These are phyloP conservation scores for Microtus oregoni DNA, from an alignment of 2,113 vertebrate species.

Conservation along the genomic window DNA sequence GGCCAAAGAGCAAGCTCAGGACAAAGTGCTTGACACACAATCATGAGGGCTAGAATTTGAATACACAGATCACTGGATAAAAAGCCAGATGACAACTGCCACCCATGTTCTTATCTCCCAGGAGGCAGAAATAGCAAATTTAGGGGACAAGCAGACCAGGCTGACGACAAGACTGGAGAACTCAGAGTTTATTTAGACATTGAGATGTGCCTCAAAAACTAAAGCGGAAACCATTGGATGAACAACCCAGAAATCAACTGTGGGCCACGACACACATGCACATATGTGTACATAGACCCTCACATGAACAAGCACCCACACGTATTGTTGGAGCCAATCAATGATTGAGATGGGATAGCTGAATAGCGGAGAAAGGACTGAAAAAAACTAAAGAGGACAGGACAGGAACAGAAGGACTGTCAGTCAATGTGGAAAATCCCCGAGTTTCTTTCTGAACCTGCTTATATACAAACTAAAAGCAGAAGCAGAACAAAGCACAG, in stretches of 20 bases:
- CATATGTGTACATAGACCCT: fast-evolving
- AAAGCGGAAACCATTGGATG: not conserved
- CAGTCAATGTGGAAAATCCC: too few species aligned
- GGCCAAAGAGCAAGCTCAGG: not conserved
- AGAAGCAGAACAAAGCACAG: too few species aligned
- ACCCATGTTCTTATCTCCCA: too few species aligned
- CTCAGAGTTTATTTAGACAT: not conserved
- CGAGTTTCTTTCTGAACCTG: fast-evolving
- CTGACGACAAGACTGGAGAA: not conserved
- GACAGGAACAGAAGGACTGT: too few species aligned
- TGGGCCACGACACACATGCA: not conserved
- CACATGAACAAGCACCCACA: too few species aligned
- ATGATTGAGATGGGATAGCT: too few species aligned
- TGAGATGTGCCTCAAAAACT: not conserved
- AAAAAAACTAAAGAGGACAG: too few species aligned
- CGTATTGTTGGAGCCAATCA: not conserved
- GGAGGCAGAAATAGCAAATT: not conserved
- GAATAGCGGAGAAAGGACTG: too few species aligned
- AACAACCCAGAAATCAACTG: not conserved
- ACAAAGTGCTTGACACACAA: not conserved
- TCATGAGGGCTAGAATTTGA: not conserved
- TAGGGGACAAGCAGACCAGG: not conserved
- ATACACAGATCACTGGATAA: not conserved
- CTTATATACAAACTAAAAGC: too few species aligned
- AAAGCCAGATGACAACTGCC: not conserved